Evolutionary conservation across 2,888 invertebrate species (phyloP), one percentile per base, ranked within the genome.

Genomic region (Protodeltote pygarga): DNA sequence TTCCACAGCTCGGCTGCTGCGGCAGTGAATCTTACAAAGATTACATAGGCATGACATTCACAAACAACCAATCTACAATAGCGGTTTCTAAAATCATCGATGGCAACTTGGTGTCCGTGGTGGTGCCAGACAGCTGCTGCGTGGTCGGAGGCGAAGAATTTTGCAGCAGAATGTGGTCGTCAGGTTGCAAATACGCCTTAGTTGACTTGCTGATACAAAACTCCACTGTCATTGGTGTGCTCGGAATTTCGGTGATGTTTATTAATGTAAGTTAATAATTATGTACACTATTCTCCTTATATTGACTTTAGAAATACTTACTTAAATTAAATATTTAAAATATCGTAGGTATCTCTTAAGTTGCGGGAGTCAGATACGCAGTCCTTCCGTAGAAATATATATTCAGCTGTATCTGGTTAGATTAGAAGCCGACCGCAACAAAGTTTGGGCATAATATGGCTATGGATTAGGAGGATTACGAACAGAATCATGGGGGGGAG

Each of bases 191-290:
- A 49, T 54, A 67, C 0, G 87, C 87, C 0, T 53, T 92, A 27
- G 77, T 77, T 5, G 79, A 73, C 6, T 58, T 81, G 16, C 60
- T 92, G 16, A 48, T 82, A 0, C 89, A 91, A 55, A 91, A 92
- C 29, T 66, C 88, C 1, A 85, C 79, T 6, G 83, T 91, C 2
- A 64, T 91, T 0, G 92, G 91, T 1, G 89, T 92, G 2, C 69
- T 92, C 3, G 90, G 91, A 1, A 79, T 91, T 0, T 91, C 92
- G 0, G 89, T 92, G 5, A 87, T 91, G 85, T 91, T 91, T 63
- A 88, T 90, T 33, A 83, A 87, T 71, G 92, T 91, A 46, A 72
- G 79, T 73, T 5, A n/a, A n/a, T n/a, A n/a, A n/a, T n/a, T n/a
- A n/a, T n/a, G n/a, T n/a, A n/a, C n/a, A n/a, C n/a, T n/a, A n/a